Base-by-base conservation (phyloP, 2,888 invertebrate species). In the Leucoma salicis region DNA sequence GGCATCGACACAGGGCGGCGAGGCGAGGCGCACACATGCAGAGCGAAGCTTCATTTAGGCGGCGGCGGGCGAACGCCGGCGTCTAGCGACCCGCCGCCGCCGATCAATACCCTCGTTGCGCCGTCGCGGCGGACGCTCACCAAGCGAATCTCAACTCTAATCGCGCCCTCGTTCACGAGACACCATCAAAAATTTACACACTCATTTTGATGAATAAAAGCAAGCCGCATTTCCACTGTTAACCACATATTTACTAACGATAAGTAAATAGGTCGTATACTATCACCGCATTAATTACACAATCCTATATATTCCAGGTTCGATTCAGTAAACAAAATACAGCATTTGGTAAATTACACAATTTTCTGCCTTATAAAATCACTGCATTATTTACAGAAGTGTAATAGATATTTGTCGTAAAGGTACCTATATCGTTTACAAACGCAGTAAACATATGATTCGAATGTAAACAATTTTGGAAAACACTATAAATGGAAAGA, bases 31-130 rank as follows among this genome's bases (percentile, higher is more conserved):
- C 63, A 67, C 70, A 72, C 72, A 80, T 81, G 83, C 86, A 86
- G 88, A 83, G 83, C 82, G 68, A 78, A 84, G 86, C 84, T 87
- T 87, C 86, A 87, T 88, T 88, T 89, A 88, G 86, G 87, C 84
- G 86, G 86, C 84, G 84, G 84, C 82, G 73, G 74, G 74, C 74
- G 79, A 68, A 83, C 86, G 86, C 82, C 86, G 82, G 84, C 85
- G 85, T 85, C 87, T 86, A 78, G 79, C 82, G 77, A 71, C 79
- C 73, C 78, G 76, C 73, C 75, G 72, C 73, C 78, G 77, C 77
- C 87, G 87, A 89, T 89, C 89, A 88, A 89, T 89, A 89, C 85
- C 79, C 83, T 62, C 82, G 67, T 73, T 82, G 88, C 88, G 89
- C 88, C 88, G 87, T 72, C 84, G 88, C 88, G 85, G 74, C 21